These are phyloP conservation scores for Ceuthmochares aereus DNA, from an alignment of 2,113 vertebrate genomes.

Conservation along the genomic window DNA sequence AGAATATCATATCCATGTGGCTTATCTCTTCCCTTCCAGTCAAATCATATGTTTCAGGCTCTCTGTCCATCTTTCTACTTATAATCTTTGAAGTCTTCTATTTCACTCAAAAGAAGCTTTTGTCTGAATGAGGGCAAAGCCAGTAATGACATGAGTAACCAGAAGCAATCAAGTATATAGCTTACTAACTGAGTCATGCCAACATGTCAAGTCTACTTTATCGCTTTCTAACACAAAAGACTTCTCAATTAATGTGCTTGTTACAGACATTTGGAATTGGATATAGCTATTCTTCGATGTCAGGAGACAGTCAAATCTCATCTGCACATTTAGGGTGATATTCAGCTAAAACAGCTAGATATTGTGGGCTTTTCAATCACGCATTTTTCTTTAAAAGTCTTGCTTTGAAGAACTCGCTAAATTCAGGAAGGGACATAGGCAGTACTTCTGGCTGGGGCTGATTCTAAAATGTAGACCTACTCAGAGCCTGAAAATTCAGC, in stretches of 20 bases:
- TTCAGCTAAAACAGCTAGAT: not conserved
- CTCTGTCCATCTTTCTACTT: not conserved
- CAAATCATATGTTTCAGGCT: not conserved
- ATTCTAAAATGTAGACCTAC: not conserved
- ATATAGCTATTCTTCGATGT: not conserved
- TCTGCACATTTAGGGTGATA: not conserved
- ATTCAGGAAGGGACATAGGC: not conserved
- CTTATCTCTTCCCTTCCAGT: not conserved
- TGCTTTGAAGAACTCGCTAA: not conserved
- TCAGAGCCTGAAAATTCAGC: not conserved
- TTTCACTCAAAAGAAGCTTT: not conserved
- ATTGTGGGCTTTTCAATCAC: not conserved
- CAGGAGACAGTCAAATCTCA: slow-evolving; percentile 12
- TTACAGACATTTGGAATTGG: not conserved
- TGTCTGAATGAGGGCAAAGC: not conserved
- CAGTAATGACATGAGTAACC: not conserved
- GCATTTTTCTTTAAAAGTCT: not conserved
- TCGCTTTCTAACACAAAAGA: not conserved
- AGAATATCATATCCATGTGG: not conserved
- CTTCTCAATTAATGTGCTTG: slow-evolving; percentile 19
- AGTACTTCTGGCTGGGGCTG: not conserved
- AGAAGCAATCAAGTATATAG: slow-evolving; percentile 48
- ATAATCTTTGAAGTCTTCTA: not conserved
- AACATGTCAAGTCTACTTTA: slow-evolving; percentile 16
- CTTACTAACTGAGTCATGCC: slow-evolving; percentile 28